Conservation (phyloP, 2,113 vertebrate species). For the Nymphicus hollandicus region DNA sequence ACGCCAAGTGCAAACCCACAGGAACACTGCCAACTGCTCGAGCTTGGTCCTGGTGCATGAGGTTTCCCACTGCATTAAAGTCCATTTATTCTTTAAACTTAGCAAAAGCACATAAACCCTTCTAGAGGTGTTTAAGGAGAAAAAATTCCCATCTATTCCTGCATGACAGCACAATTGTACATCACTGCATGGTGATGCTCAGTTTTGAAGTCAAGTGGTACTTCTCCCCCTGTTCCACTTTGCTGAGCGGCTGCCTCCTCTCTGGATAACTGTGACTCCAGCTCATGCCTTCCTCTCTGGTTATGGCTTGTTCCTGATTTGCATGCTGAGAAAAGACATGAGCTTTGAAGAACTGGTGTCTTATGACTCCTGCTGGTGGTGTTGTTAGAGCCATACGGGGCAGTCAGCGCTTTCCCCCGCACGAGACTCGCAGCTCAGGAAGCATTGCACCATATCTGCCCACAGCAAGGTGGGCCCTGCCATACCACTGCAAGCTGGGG, state of each 20-base stretch:
- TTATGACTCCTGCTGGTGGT: fast-evolving
- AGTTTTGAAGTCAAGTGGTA: not conserved
- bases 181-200: fast-evolving
- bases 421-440: fast-evolving
- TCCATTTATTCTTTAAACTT: not conserved
- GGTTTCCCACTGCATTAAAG: not conserved
- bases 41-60: not conserved
- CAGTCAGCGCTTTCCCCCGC: not conserved
- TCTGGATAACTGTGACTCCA: not conserved
- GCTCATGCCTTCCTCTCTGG: not conserved
- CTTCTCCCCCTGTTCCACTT: fast-evolving
- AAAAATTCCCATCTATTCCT: not conserved
- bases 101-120: not conserved
- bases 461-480: not conserved
- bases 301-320: not conserved
- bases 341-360: not conserved
- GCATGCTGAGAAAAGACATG: not conserved
- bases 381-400: fast-evolving
- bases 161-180: not conserved
- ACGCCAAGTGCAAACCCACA: not conserved
- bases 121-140: not conserved
- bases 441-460: not conserved
- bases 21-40: not conserved
- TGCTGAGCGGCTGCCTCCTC: not conserved
- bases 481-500: fast-evolving